Percentiles rank a stretch among this genome's conserved stretches.
Conservation (phyloP, 2,888 invertebrate species). For the Ceramica pisi region DNA sequence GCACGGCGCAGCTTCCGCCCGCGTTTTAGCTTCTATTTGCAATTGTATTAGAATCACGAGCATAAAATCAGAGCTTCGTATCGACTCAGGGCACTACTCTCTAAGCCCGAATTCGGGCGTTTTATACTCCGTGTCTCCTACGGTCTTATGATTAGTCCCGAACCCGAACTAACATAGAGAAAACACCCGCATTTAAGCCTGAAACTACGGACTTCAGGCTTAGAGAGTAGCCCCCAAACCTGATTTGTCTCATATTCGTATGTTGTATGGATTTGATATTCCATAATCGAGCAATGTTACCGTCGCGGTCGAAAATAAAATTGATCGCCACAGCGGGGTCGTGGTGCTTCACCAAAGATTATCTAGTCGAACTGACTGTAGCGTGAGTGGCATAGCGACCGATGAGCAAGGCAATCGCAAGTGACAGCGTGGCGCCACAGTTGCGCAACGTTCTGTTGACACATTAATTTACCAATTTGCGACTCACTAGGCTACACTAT, state of each 20-base stretch:
- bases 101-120: too few relatives aligned
- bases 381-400: too few relatives aligned
- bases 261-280: not conserved
- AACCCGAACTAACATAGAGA: too few relatives aligned
- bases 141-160: too few relatives aligned
- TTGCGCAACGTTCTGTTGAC: not conserved
- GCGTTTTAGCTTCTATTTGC: not conserved
- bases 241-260: slow-evolving; percentile 1
- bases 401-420: not conserved
- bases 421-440: not conserved
- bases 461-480: not conserved
- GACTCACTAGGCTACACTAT: not conserved
- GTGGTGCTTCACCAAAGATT: not conserved
- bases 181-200: too few relatives aligned
- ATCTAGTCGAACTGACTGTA: not conserved
- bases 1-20: not conserved
- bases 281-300: slow-evolving; percentile 14
- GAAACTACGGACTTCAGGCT: too few relatives aligned
- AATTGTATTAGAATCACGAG: not conserved
- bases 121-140: too few relatives aligned
- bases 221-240: too few relatives aligned
- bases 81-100: too few relatives aligned
- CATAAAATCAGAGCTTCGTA: not conserved
- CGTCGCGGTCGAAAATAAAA: not conserved
- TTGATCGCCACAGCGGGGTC: too few relatives aligned